Conservation (phyloP, 2,888 invertebrate species). For the Tenthredo notha region DNA sequence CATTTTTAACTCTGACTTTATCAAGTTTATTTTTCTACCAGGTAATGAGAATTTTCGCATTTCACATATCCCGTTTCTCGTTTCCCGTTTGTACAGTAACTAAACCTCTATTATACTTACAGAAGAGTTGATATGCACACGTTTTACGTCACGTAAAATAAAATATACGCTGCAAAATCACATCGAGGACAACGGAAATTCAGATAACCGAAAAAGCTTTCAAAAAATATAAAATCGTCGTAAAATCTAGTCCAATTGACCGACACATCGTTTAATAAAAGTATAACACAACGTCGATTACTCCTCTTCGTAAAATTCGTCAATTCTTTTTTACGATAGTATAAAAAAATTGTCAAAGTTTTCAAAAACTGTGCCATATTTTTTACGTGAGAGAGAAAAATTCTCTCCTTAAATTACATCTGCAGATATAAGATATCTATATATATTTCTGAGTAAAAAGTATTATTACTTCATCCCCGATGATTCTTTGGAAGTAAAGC, state of each 20-base stretch:
- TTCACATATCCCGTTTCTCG: neutral
- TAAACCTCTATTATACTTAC: neutral
- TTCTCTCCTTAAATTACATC: neutral
- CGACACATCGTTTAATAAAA: constrained; percentile 13
- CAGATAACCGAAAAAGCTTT: neutral
- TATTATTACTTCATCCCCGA: constrained; percentile 5
- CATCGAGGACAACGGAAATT: neutral
- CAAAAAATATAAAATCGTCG: neutral
- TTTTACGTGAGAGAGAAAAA: neutral
- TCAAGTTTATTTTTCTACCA: constrained; percentile 23
- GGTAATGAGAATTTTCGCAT: constrained; percentile 30
- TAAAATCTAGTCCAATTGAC: neutral
- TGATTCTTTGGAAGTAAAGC: neutral
- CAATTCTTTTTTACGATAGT: neutral
- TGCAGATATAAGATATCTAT: neutral
- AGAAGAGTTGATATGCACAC: neutral
- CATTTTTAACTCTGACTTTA: constrained; percentile 29
- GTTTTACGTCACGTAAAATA: neutral
- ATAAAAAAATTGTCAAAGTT: neutral
- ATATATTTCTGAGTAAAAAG: neutral
- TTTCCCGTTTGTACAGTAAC: constrained; percentile 1
- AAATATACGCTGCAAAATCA: neutral
- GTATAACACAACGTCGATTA: constrained; percentile 8
- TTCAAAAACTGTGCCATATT: neutral
- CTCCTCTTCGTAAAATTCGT: neutral